A percentile compares a stretch with the other conserved stretches of the same genome.
These are phyloP conservation scores for Felis chaus DNA, from an alignment of 2,113 vertebrate species.

Conservation along the genomic window DNA sequence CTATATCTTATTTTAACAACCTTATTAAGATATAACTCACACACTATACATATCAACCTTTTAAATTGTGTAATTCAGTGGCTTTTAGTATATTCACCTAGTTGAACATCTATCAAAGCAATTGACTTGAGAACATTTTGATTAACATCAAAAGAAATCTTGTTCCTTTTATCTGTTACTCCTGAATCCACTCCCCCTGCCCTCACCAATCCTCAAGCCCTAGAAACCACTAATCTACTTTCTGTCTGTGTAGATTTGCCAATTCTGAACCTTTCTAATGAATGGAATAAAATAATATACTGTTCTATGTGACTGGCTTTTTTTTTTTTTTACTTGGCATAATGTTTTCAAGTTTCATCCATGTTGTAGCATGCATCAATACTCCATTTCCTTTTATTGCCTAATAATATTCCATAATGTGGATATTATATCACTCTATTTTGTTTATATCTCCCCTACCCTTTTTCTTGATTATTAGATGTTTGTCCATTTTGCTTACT, in stretches of 20 bases:
- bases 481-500: not conserved
- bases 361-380: not conserved
- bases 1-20: not conserved
- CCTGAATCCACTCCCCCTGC: not conserved
- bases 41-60: not conserved
- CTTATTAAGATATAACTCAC: constrained; percentile 18
- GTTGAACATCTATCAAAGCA: not conserved
- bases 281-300: not conserved
- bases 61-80: not conserved
- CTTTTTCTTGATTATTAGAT: not conserved
- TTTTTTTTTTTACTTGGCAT: not conserved
- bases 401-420: not conserved
- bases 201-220: not conserved
- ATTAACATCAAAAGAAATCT: not conserved
- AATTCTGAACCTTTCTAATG: not conserved
- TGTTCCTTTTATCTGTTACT: not conserved
- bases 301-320: not conserved
- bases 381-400: constrained; percentile 11
- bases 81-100: not conserved
- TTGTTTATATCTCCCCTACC: not conserved
- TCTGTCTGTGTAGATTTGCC: not conserved
- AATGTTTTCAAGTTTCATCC: not conserved
- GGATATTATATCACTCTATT: not conserved
- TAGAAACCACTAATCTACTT: not conserved
- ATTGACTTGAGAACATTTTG: not conserved